Evolutionary conservation across 2,113 vertebrate species (phyloP).

Genomic region (Indri indri): DNA sequence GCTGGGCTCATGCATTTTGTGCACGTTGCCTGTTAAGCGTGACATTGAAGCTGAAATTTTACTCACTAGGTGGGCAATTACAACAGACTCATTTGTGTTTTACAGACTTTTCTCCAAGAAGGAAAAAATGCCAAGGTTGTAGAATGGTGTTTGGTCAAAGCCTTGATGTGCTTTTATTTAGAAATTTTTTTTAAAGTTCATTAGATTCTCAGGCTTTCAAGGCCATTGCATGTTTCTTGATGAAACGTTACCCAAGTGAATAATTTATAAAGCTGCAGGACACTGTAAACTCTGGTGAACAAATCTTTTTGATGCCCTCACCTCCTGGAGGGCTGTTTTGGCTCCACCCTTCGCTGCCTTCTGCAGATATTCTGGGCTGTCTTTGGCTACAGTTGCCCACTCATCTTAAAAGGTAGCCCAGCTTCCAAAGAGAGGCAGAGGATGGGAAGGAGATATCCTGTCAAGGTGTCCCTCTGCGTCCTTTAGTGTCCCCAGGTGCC

Average conservation of each 20-base stretch:
- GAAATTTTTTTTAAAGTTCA: not conserved
- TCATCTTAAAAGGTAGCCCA: not conserved
- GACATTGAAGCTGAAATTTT: not conserved
- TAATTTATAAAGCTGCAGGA: conserved; percentile 12
- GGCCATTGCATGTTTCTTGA: not conserved
- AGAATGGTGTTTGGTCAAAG: not conserved
- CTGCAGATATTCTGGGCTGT: not conserved
- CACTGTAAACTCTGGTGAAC: conserved; percentile 25
- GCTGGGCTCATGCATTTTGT: not conserved
- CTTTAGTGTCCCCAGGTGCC: not conserved
- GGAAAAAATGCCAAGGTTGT: not conserved
- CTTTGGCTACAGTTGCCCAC: not conserved
- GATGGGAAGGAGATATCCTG: not conserved
- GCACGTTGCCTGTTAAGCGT: not conserved
- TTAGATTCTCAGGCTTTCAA: conserved; percentile 25
- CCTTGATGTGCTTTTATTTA: not conserved
- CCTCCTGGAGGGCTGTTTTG: not conserved
- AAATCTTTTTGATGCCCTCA: not conserved
- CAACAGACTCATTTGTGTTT: not conserved
- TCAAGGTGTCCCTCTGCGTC: not conserved
- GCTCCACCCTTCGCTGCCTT: not conserved
- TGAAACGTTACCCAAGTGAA: not conserved
- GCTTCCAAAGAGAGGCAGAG: not conserved
- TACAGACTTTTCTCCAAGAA: not conserved
- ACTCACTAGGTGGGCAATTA: not conserved